phyloP scores from a whole-genome alignment of 2,797 vertebrate species.

The Tenualosa ilisha region DNA sequence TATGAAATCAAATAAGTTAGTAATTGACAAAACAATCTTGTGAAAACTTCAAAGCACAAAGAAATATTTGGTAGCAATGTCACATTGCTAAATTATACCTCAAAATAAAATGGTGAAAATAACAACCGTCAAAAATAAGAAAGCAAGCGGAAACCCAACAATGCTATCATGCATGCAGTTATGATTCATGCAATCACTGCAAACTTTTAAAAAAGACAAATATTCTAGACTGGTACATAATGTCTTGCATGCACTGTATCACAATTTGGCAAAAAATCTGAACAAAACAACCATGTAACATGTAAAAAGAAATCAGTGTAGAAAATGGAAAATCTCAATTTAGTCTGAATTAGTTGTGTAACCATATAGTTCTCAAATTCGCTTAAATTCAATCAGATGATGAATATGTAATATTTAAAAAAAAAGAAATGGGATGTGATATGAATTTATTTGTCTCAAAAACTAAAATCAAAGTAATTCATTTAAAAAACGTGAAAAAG shows the following conservation, averaged over 20 bases:
- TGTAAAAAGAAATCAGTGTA: not conserved
- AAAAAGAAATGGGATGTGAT: not conserved
- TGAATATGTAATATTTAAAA: not conserved
- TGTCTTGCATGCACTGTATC: not conserved
- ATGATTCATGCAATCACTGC: not conserved
- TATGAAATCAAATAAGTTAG: not conserved
- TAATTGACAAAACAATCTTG: not conserved
- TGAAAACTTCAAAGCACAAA: not conserved
- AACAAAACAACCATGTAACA: not conserved
- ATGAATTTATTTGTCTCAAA: not conserved
- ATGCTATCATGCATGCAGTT: no score
- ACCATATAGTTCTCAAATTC: not conserved
- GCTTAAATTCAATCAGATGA: not conserved
- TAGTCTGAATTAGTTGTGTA: not conserved
- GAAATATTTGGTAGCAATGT: not conserved
- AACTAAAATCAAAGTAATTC: not conserved
- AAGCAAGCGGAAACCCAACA: not conserved
- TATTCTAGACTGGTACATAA: not conserved
- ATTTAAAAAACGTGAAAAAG: not conserved
- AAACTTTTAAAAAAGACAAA: not conserved
- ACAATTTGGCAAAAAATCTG: not conserved
- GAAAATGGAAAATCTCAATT: not conserved
- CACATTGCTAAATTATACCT: not conserved
- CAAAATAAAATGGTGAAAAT: not conserved
- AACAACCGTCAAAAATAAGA: not conserved